Evolutionary conservation across 2,797 vertebrate species (phyloP), one percentile per base, ranked within the genome.

Genomic region (Chaunax sp.): DNA sequence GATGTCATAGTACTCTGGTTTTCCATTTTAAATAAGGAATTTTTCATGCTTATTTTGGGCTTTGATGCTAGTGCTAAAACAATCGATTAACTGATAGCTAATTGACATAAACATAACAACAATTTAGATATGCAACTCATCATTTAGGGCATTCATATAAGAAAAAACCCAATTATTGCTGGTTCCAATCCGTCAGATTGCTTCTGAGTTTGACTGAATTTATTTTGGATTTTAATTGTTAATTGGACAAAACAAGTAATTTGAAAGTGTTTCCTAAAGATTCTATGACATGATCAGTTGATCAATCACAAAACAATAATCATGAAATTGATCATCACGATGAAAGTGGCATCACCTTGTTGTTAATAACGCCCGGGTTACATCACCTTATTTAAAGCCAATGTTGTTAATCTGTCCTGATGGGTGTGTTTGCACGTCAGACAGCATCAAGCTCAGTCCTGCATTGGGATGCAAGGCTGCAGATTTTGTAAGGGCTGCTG

Each of bases 391-490:
- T 81, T 72, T 60, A 65, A 83, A 81, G 65, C 62, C 52, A 25
- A 53, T 78, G 77, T 58, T 52, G 52, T 68, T 87, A 80, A 90
- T 91, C 69, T 73, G 64, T 61, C 41, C 75, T 75, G 78, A 85
- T 69, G 78, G 75, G 75, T 70, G 69, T 73, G 56, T 79, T 79
- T 68, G 56, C 46, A 61, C 19, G 59, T 81, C 73, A 68, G 51
- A 73, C 58, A 58, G 57, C 65, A 56, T 78, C 74, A 72, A 49
- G 57, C 80, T 89, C 69, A 80, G 61, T 37, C 43, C 28, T 12
- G 73, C 77, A 73, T 79, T 90, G 66, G 64, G 71, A 91, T 89
- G 81, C 81, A 76, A 53, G 75, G 12, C 43, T 77, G 78, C 80
- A 77, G 63, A 61, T 61, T 84, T 55, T 50, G 47, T 50, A 45